phyloP scores from a whole-genome alignment of 35 echinoderm and acorn worm genomes.

The Holothuria glaberrima region DNA sequence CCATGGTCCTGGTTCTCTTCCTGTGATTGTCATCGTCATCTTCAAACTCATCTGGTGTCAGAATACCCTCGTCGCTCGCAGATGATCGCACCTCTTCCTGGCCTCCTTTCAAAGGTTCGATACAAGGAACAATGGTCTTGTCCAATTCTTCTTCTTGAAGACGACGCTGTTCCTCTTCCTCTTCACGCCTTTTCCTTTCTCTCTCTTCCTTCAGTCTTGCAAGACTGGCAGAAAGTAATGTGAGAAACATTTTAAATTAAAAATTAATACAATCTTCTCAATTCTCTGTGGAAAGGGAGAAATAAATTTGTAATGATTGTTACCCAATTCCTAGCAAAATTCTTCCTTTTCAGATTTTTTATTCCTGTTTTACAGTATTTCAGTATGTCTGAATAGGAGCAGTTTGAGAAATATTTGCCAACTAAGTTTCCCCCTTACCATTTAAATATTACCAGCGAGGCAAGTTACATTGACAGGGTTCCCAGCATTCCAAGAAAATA shows the following conservation, averaged over 20 bases:
- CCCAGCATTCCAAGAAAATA: too few relatives aligned
- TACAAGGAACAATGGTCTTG: slow-evolving; percentile 6
- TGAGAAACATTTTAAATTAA: too few relatives aligned
- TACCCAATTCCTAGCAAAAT: too few relatives aligned
- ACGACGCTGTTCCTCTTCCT: slow-evolving; percentile 20
- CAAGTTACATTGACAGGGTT: too few relatives aligned
- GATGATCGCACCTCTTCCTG: slow-evolving; percentile 85
- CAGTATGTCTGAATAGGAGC: too few relatives aligned
- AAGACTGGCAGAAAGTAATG: background rate
- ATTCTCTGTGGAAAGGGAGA: too few relatives aligned
- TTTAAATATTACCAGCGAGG: too few relatives aligned
- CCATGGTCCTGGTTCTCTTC: slow-evolving; percentile 81
- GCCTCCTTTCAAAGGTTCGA: slow-evolving; percentile 40
- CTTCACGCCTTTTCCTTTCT: background rate
- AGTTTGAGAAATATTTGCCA: too few relatives aligned
- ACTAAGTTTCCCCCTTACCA: too few relatives aligned
- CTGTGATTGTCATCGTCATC: slow-evolving; percentile 80
- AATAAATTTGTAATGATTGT: too few relatives aligned
- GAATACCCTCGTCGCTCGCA: slow-evolving; percentile 92
- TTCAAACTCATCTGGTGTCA: slow-evolving; percentile 80
- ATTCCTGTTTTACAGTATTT: background rate
- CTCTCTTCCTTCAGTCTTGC: slow-evolving; percentile 12
- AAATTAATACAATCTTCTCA: too few relatives aligned
- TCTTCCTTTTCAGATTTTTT: background rate
- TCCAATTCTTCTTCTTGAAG: slow-evolving; percentile 38